Percentiles rank a stretch among this genome's conserved stretches.
These are phyloP conservation scores for Tenthredo distinguenda DNA, from an alignment of 2,888 invertebrate genomes.

Conservation along the genomic window DNA sequence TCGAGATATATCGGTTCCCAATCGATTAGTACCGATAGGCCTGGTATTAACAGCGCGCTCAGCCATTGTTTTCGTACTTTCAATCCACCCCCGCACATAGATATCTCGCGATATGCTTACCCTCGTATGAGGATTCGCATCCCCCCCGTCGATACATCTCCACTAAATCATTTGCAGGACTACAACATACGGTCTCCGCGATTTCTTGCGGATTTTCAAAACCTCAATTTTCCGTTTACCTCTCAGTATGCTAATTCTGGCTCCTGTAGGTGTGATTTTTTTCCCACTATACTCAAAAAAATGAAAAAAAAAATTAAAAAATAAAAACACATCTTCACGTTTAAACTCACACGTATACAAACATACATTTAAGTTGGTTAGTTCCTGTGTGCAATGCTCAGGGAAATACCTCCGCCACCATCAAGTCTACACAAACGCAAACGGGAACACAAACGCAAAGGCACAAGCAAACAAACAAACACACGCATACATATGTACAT, in stretches of 20 bases:
- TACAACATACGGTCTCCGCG: no score
- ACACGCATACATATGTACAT: background rate
- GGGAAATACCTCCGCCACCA: background rate
- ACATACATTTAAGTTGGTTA: background rate
- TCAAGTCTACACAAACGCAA: background rate
- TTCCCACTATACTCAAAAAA: background rate
- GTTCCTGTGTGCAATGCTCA: background rate
- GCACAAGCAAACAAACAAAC: background rate
- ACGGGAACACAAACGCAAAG: background rate
- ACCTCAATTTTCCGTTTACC: background rate
- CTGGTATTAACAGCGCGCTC: slow-evolving; percentile 54
- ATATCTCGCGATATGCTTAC: background rate
- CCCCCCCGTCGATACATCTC: no score
- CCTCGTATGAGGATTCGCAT: background rate
- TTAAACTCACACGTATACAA: background rate
- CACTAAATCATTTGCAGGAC: no score
- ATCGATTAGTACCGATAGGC: slow-evolving; percentile 75
- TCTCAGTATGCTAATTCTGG: background rate
- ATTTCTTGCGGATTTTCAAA: background rate
- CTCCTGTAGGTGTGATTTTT: background rate
- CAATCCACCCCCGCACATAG: background rate
- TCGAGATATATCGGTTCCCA: slow-evolving; percentile 70
- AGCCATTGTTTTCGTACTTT: slow-evolving; percentile 33
- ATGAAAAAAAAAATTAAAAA: no score
- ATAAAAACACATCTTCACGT: background rate